Conservation (phyloP, 2,888 invertebrate genomes). For the Alitta virens region DNA sequence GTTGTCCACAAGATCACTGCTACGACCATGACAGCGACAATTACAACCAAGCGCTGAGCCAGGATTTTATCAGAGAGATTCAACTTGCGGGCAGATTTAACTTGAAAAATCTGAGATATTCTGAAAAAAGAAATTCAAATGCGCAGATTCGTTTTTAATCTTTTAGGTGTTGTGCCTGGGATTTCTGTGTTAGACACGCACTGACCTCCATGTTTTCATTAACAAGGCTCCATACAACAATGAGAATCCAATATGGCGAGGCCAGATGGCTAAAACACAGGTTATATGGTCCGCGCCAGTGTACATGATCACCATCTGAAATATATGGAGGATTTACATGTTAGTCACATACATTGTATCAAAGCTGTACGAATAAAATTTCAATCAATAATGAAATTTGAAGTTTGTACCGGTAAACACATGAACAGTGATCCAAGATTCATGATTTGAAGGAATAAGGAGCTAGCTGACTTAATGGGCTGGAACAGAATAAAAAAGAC, state of each 20-base stretch:
- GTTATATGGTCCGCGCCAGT: constrained; percentile 80
- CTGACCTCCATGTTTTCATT: constrained; percentile 90
- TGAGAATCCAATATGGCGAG: constrained; percentile 87
- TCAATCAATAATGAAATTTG: too few relatives aligned
- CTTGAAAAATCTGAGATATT: constrained; percentile 86
- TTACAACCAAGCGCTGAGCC: constrained; percentile 88
- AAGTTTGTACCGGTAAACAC: constrained; percentile 87
- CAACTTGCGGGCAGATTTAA: constrained; percentile 88
- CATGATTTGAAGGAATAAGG: constrained; percentile 86
- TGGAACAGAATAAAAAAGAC: constrained; percentile 64
- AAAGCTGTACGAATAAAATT: too few relatives aligned
- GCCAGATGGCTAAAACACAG: constrained; percentile 90
- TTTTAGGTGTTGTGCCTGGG: background rate
- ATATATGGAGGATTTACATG: constrained; percentile 25
- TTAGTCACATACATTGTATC: background rate
- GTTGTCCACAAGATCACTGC: constrained; percentile 88
- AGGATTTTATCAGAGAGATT: constrained; percentile 90
- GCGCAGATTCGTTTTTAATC: background rate
- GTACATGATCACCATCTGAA: constrained; percentile 88
- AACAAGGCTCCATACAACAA: constrained; percentile 87
- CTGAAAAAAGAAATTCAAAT: constrained; percentile 60
- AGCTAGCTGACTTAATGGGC: constrained; percentile 90
- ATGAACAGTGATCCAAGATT: constrained; percentile 86
- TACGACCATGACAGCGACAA: constrained; percentile 83
- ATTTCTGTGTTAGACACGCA: background rate